Percentiles rank a stretch among this genome's conserved stretches.
phyloP scores from a whole-genome alignment of 37 sponge, comb jelly and placozoan species.

The Axinella damicornis region DNA sequence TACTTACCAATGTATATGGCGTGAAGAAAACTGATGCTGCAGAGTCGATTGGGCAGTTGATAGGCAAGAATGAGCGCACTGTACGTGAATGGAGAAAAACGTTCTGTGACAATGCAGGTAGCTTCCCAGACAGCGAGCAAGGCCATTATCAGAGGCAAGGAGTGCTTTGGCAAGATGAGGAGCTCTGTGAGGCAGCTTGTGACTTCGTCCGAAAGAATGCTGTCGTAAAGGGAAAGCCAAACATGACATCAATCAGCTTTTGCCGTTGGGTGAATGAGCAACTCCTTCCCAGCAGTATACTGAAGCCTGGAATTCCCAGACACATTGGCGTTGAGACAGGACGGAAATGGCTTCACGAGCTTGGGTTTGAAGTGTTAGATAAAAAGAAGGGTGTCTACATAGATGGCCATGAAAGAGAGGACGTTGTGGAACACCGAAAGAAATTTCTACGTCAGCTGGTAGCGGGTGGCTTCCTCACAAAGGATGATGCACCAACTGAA shows the following conservation, averaged over 20 bases:
- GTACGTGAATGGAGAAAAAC: conserved; percentile 20
- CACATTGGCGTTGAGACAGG: neutral
- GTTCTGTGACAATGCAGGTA: conserved; percentile 4
- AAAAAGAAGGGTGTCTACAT: neutral
- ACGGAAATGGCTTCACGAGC: conserved; percentile 10
- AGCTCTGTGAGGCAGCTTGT: neutral
- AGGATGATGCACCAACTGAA: conserved; percentile 2
- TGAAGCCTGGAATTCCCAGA: neutral
- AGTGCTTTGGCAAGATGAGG: neutral
- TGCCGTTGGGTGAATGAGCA: neutral
- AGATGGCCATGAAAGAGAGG: neutral
- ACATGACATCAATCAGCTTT: neutral
- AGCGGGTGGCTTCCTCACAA: conserved; percentile 1
- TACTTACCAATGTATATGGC: too few relatives aligned
- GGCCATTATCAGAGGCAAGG: too few relatives aligned
- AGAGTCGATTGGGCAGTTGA: too few relatives aligned
- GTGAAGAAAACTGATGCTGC: too few relatives aligned
- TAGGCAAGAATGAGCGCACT: conserved; percentile 12
- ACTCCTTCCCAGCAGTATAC: neutral
- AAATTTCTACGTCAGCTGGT: too few relatives aligned
- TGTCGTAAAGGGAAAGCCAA: neutral
- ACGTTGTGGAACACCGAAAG: conserved; percentile 12
- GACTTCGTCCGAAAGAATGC: neutral
- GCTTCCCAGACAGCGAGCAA: conserved; percentile 6
- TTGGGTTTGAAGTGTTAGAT: neutral